phyloP scores from a whole-genome alignment of 2,797 vertebrate genomes.

The Astyanax mexicanus region DNA sequence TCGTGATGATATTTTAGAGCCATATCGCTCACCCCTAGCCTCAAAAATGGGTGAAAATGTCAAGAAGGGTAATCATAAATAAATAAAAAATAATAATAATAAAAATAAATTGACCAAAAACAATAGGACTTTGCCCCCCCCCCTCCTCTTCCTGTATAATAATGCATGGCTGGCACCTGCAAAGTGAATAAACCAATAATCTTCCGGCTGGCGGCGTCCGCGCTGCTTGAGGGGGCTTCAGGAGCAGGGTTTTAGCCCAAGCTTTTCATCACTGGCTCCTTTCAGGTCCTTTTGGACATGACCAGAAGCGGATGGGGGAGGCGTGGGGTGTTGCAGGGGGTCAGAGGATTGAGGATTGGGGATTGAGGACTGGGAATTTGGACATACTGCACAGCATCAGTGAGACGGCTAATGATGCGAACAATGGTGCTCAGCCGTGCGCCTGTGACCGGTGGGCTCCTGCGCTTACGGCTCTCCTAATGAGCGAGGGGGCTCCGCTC shows the following conservation, averaged over 20 bases:
- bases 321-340: not conserved
- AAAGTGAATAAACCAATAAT: conserved; percentile 45
- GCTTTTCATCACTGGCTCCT: conserved; percentile 13
- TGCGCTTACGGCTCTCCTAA: conserved; percentile 44
- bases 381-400: conserved; percentile 29
- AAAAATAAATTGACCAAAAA: too few relatives aligned
- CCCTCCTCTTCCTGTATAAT: conserved; percentile 22
- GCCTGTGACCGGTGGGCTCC: conserved; percentile 47
- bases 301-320: not conserved
- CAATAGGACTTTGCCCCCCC: too few relatives aligned
- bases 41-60: too few relatives aligned
- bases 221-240: not conserved
- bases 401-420: conserved; percentile 48
- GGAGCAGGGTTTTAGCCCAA: conserved; percentile 15
- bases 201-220: conserved; percentile 6
- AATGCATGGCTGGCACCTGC: conserved; percentile 34
- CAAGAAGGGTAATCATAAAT: too few relatives aligned
- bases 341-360: too few relatives aligned
- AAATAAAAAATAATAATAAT: too few relatives aligned
- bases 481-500: conserved; percentile 25
- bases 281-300: conserved; percentile 23
- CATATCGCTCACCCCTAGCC: too few relatives aligned
- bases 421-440: conserved; percentile 28
- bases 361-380: conserved; percentile 7
- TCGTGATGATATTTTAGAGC: too few relatives aligned